Evolutionary conservation across 2,113 vertebrate genomes (phyloP), one percentile per base, ranked within the genome.

Genomic region (Litocranius walleri): DNA sequence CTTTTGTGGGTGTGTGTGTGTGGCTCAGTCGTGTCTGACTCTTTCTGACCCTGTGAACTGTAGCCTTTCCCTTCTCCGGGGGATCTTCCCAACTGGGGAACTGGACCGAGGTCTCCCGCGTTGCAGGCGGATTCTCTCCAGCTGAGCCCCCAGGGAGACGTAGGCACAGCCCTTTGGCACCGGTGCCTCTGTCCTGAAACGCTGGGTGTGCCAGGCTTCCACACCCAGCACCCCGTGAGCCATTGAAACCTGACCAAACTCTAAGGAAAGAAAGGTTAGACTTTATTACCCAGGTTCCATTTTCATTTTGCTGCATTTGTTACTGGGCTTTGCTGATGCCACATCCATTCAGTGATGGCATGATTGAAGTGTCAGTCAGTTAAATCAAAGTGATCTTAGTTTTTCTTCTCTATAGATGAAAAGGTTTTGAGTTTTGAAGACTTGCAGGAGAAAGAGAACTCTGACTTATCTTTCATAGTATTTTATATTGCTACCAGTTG

Each of bases 401-500:
- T 97, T 97, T 92, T 59, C 74, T 94, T 96, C 87, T 64, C 82
- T 89, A 12, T 50, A 56, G 74, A 95, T 82, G 45, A 95, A 90
- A 94, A 94, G 16, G 30, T 50, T 96, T 94, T 45, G 85, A 91
- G 36, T 92, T 96, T 85, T 95, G 61, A 57, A 94, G 36, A 86
- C 36, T 77, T 90, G 11, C 9, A n/a, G 61, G 90, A 92, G 36
- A 94, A 90, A 95, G 64, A 94, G 57, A 95, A 50, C 93, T 97
- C 83, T 83, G 88, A 86, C 67, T 94, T 96, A 50, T 33, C 59
- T 94, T 97, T 95, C 45, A 89, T 87, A 94, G 91, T 90, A 3
- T 96, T 96, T 98, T 30, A 92, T 88, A 64, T 90, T 77, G 48
- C 56, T 89, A 67, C 56, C 86, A 59, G 56, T 95, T 95, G 52